Percentiles rank a stretch among this genome's conserved stretches.
Conservation (phyloP, 2,888 invertebrate genomes). For the Agrypnus murinus region DNA sequence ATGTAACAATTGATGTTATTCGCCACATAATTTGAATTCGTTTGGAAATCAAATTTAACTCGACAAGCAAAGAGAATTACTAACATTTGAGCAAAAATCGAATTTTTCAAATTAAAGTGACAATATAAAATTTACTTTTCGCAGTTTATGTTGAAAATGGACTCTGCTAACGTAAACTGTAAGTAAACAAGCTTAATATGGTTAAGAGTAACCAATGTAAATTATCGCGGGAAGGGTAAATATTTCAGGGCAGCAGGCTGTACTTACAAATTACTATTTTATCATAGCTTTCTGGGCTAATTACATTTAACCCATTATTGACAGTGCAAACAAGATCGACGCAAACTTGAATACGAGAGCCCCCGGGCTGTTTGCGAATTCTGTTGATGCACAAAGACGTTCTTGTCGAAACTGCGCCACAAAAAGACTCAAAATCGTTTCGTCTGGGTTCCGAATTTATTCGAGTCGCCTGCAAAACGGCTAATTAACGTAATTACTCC, state of each 20-base stretch:
- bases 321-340: conserved; percentile 36
- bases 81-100: too few species aligned
- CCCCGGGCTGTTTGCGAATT: conserved; percentile 38
- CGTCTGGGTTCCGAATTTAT: conserved; percentile 40
- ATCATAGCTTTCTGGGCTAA: conserved; percentile 14
- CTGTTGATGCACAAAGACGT: conserved; percentile 30
- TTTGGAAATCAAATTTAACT: too few species aligned
- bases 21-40: too few species aligned
- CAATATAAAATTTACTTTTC: too few species aligned
- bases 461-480: conserved; percentile 48
- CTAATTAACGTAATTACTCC: conserved; percentile 54
- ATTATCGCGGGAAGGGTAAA: not conserved
- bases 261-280: conserved; percentile 14
- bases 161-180: too few species aligned
- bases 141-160: too few species aligned
- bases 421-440: conserved; percentile 24
- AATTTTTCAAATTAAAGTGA: too few species aligned
- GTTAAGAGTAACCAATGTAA: not conserved
- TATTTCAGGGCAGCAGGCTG: not conserved
- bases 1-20: too few species aligned
- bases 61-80: too few species aligned
- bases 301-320: conserved; percentile 32
- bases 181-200: not conserved
- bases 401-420: conserved; percentile 36
- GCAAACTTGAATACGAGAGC: conserved; percentile 12